These are phyloP conservation scores for Dreissena polymorpha DNA, from an alignment of 1,140 invertebrate genomes.

Conservation along the genomic window DNA sequence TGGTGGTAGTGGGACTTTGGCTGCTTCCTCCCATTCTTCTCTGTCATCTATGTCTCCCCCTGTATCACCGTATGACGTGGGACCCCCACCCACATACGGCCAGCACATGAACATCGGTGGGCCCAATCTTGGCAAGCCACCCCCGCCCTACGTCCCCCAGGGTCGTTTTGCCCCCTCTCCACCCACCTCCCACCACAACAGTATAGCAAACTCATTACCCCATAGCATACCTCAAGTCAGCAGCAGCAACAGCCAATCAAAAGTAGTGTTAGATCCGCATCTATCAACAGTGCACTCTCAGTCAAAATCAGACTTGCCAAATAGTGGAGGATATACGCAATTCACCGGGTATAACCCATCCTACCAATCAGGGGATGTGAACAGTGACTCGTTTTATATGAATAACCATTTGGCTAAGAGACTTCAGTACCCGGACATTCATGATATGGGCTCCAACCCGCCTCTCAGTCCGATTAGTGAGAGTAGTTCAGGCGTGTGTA, in stretches of 20 bases:
- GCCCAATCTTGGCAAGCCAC: conserved; percentile 45
- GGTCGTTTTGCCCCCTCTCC: conserved; percentile 10
- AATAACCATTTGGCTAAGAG: conserved; percentile 9
- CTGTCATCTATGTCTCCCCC: conserved; percentile 92
- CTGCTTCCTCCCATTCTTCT: conserved; percentile 83
- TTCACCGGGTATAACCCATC: background rate
- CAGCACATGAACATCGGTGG: conserved; percentile 73
- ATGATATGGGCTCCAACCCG: conserved; percentile 80
- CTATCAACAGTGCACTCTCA: conserved; percentile 6
- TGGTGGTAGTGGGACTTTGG: conserved; percentile 10
- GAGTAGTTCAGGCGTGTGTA: conserved; percentile 78
- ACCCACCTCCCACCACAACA: conserved; percentile 31
- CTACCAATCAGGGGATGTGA: conserved; percentile 7
- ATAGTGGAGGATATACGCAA: background rate
- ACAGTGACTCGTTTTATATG: conserved; percentile 39
- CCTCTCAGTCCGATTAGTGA: conserved; percentile 87
- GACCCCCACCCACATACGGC: conserved; percentile 75
- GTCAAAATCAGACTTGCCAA: conserved; percentile 38
- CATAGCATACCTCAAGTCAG: conserved; percentile 39
- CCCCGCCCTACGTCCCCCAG: conserved; percentile 48
- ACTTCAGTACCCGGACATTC: conserved; percentile 57
- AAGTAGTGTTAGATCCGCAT: conserved; percentile 36
- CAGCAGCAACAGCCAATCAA: conserved; percentile 55
- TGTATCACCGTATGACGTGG: conserved; percentile 84
- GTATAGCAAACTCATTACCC: conserved; percentile 27